Evolutionary conservation across 1,140 invertebrate genomes (phyloP).

Genomic region (Lysiphlebus fabarum): DNA sequence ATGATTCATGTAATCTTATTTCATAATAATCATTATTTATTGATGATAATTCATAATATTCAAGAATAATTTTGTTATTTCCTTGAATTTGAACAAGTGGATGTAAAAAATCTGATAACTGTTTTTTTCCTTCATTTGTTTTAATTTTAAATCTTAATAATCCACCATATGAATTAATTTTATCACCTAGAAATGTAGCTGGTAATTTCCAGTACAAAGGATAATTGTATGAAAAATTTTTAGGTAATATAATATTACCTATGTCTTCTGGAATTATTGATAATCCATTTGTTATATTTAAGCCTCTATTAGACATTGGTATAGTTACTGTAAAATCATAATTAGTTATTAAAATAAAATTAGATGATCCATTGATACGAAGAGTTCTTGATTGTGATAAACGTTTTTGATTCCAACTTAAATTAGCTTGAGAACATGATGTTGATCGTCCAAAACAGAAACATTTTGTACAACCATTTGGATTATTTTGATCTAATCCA

Average conservation of each 20-base stretch:
- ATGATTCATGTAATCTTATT: conserved; percentile 65
- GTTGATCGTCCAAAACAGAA: conserved; percentile 84
- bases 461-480: conserved; percentile 80
- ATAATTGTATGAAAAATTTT: conserved; percentile 64
- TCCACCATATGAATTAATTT: conserved; percentile 89
- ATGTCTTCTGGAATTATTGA: conserved; percentile 65
- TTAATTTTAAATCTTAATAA: conserved; percentile 75
- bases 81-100: conserved; percentile 83
- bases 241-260: conserved; percentile 66
- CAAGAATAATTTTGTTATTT: conserved; percentile 72
- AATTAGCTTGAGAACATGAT: conserved; percentile 72
- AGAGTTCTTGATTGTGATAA: conserved; percentile 60
- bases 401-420: conserved; percentile 73
- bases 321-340: conserved; percentile 41
- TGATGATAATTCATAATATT: conserved; percentile 63
- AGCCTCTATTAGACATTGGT: conserved; percentile 41
- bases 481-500: conserved; percentile 69
- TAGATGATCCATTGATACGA: conserved; percentile 54
- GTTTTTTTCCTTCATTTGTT: conserved; percentile 61
- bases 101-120: conserved; percentile 65
- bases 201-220: conserved; percentile 87
- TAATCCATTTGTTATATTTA: conserved; percentile 62
- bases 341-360: conserved; percentile 51
- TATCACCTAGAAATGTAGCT: conserved; percentile 80
- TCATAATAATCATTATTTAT: conserved; percentile 57